Base-by-base conservation (phyloP, 2,113 vertebrate genomes). In the Corythornis cristatus region DNA sequence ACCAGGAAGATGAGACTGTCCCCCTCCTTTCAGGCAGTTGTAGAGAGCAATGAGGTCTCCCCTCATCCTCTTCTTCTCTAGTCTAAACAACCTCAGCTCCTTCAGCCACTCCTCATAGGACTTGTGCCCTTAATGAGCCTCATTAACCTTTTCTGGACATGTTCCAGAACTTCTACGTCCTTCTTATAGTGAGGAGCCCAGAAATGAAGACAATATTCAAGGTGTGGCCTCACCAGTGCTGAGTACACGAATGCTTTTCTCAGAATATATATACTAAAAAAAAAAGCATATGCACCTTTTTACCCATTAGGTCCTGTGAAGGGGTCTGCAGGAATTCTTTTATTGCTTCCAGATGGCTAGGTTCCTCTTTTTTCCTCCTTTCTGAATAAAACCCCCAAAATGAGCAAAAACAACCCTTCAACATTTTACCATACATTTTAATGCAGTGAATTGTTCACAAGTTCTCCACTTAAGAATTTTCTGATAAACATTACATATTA, bases 271-370 rank as follows among this genome's bases (percentile, higher is more conserved):
- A 78, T 70, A 66, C 18, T 25, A 12, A 16, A 57, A 43, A 89
- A 43, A 67, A 2, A 7, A 53, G 7, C 29, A 90, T 35, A 81
- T 19, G 42, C 3, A 86, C 94, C 14, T 81, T 86, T 75, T 98
- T 98, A 99, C 98, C 98, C 96, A n/a, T 89, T 75, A 85, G 48
- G 58, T 83, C 89, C 51, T 91, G 96, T 60, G 93, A 67, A 66
- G 67, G 65, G 4, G 40, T 15, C 46, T 86, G 91, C 25, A 95
- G 81, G 54, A 68, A 85, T 40, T 95, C 78, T 45, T 92, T 83
- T 85, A 96, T 94, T n/a, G 75, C 62, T 75, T 82, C 95, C 33
- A 97, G 72, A 77, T 65, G 88, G 26, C 67, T 73, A 60, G 83
- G 74, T 84, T 98, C 83, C 67, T 94, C 97, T 54, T 97, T 95